Base-by-base conservation (phyloP, 2,797 vertebrate species). In the Prionace glauca region DNA sequence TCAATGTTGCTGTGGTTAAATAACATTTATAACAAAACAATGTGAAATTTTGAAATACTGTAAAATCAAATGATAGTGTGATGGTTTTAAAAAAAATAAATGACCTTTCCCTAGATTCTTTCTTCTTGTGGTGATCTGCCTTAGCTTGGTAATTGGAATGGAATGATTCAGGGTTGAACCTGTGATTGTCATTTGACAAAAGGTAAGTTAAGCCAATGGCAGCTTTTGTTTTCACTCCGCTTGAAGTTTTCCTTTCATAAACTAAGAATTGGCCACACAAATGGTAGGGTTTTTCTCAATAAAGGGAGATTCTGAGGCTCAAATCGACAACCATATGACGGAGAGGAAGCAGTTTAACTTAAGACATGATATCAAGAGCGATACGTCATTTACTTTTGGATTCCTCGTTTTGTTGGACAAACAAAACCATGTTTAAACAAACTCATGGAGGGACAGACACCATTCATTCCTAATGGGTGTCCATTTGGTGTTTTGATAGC, bases 61-160 rank as follows among this genome's bases (percentile, higher is more conserved):
- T 92, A 16, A 92, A 67, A 67, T 92, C 32, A 67, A 92, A 41
- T 41, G 2, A 67, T 69, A 41, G 36, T 92, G 20, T 22, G 36
- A 36, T 92, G 90, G 65, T 41, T 36, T 92, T 67, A 92, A 67
- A 41, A 41, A 50, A 92, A 92, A 69, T 92, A 92, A 92, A 92
- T 36, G 16, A 20, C 16, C 36, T 92, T 67, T 14, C 20, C 62
- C 2, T 67, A 41, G 22, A 92, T 2, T 29, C 1, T 69, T 41
- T 41, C n/a, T 92, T 36, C 24, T 67, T 20, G 2, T 92, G 20
- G 41, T 84, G 81, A 45, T 20, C 90, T 67, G 60, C 32, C 0
- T 92, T 60, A 92, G 90, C n/a, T 22, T 69, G n/a, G 62, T 92
- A 92, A 41, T 41, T 92, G 90, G 32, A 92, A 92, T 41, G 18